A percentile compares a stretch with the other conserved stretches of the same genome.
Conservation (phyloP, 2,113 vertebrate species). For the Balaenoptera acutorostrata region DNA sequence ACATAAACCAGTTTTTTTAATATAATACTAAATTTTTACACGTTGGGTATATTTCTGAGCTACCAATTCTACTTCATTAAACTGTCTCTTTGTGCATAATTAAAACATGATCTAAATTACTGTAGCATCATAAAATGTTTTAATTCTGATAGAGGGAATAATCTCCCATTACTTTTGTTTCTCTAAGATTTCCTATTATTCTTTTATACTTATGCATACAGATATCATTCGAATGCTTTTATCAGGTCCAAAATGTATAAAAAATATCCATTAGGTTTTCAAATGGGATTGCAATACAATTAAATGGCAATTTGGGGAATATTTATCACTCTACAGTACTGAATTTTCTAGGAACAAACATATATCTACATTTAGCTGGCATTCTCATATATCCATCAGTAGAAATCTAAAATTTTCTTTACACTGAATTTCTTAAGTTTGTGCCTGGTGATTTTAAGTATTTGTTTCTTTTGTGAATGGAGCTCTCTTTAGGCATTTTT, state of each 20-base stretch:
- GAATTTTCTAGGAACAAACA: not conserved
- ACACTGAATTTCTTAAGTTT: not conserved
- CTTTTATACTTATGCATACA: not conserved
- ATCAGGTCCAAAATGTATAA: not conserved
- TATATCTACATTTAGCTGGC: not conserved
- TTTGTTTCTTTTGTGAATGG: not conserved
- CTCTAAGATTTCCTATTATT: not conserved
- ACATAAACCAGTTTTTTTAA: not conserved
- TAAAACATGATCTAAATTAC: not conserved
- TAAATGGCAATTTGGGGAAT: not conserved
- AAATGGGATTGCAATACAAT: not conserved
- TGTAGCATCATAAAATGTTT: not conserved
- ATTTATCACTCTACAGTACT: not conserved
- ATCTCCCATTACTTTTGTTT: not conserved
- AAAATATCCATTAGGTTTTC: not conserved
- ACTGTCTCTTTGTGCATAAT: not conserved
- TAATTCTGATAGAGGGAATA: not conserved
- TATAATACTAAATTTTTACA: not conserved
- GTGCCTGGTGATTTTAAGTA: not conserved
- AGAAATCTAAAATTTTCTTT: not conserved
- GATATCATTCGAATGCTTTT: not conserved
- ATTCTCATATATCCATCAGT: not conserved
- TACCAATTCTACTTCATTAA: not conserved
- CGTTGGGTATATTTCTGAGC: not conserved
- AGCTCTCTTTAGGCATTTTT: not conserved